Percentiles rank a stretch among this genome's conserved stretches.
Conservation (phyloP, 2,888 invertebrate species). For the Rosalia funebris region DNA sequence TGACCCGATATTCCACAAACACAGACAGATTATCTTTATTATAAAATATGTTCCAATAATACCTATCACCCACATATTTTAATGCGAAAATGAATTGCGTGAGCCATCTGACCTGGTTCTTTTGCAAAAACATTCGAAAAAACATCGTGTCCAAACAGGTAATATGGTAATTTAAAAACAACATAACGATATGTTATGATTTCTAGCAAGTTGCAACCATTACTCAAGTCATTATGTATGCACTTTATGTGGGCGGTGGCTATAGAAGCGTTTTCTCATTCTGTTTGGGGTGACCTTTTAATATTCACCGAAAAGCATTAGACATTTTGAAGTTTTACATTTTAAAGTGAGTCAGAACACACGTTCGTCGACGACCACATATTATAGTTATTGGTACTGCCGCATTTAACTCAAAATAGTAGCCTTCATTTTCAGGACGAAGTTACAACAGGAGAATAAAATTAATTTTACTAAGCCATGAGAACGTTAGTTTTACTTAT, state of each 20-base stretch:
- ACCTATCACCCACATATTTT: conserved; percentile 23
- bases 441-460: no score
- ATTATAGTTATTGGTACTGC: no score
- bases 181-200: not conserved
- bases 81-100: conserved; percentile 8
- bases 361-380: no score
- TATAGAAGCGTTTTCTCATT: not conserved
- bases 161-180: not conserved
- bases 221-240: not conserved
- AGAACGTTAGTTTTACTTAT: no score
- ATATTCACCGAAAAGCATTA: no score
- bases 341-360: no score
- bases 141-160: not conserved
- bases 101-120: conserved; percentile 19
- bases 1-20: conserved; percentile 23
- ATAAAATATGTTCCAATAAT: conserved; percentile 12
- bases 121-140: conserved; percentile 8
- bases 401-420: no score
- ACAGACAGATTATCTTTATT: conserved; percentile 19
- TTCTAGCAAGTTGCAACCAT: not conserved
- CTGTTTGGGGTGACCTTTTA: not conserved
- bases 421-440: no score
- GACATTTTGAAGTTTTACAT: no score
- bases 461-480: no score
- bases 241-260: not conserved